phyloP scores from a whole-genome alignment of 1,140 invertebrate genomes.

The Lucilia cuprina region DNA sequence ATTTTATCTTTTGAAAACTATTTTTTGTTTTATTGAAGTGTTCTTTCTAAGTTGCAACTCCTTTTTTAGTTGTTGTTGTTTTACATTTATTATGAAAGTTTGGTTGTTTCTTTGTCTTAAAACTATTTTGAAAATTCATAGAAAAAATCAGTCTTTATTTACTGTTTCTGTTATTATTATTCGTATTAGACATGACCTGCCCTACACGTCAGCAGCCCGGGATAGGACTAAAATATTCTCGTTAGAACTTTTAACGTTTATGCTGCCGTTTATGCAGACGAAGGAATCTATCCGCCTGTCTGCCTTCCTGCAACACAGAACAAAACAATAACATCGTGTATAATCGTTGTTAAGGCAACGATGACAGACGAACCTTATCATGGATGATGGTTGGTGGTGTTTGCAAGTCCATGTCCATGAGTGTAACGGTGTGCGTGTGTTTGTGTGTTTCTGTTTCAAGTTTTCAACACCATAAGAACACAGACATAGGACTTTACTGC shows the following conservation, averaged over 20 bases:
- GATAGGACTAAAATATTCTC: slow-evolving; percentile 59
- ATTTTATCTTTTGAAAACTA: neutral
- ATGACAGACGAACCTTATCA: neutral
- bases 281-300: neutral
- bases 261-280: slow-evolving; percentile 35
- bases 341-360: neutral
- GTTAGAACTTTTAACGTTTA: slow-evolving; percentile 35
- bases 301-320: neutral
- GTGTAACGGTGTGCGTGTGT: neutral
- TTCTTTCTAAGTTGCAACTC: neutral
- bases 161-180: neutral
- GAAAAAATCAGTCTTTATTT: slow-evolving; percentile 26
- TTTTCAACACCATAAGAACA: slow-evolving; percentile 17
- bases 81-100: neutral
- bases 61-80: slow-evolving; percentile 25
- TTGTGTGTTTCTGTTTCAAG: neutral
- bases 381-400: neutral
- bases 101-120: neutral
- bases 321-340: neutral
- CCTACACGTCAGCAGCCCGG: slow-evolving; percentile 62
- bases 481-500: neutral
- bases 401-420: neutral
- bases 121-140: neutral
- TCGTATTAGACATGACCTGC: slow-evolving; percentile 60
- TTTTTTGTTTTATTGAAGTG: neutral